These are phyloP conservation scores for Periophthalmodon schlosseri DNA, from an alignment of 2,113 vertebrate genomes.

Conservation along the genomic window DNA sequence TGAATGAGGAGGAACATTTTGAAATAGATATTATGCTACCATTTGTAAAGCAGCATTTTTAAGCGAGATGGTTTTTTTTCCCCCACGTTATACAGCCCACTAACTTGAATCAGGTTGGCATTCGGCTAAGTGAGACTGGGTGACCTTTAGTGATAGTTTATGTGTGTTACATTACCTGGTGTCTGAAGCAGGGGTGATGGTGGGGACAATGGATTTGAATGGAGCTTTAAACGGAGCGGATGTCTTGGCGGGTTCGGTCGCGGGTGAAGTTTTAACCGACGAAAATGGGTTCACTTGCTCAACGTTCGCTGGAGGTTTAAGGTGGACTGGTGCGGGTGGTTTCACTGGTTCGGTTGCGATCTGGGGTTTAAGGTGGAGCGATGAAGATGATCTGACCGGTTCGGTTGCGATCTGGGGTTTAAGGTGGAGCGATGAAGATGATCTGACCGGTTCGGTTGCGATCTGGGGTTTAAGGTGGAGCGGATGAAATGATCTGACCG, in stretches of 20 bases:
- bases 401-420: slow-evolving; percentile 12
- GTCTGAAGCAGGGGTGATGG: slow-evolving; percentile 47
- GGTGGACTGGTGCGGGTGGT: slow-evolving; percentile 20
- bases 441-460: slow-evolving; percentile 6
- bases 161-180: slow-evolving; percentile 58
- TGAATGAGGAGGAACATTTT: neutral
- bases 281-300: slow-evolving; percentile 16
- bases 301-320: slow-evolving; percentile 8
- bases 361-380: neutral
- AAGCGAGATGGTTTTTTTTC: too few relatives aligned
- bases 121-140: slow-evolving; percentile 27
- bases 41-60: too few relatives aligned
- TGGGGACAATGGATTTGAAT: slow-evolving; percentile 17
- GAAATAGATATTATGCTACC: neutral
- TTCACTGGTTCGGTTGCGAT: neutral
- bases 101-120: neutral
- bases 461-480: slow-evolving; percentile 24
- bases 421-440: slow-evolving; percentile 23
- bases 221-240: slow-evolving; percentile 32
- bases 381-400: slow-evolving; percentile 14
- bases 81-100: neutral
- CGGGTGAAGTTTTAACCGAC: slow-evolving; percentile 5
- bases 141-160: slow-evolving; percentile 45
- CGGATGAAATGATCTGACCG: slow-evolving; percentile 15
- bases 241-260: slow-evolving; percentile 4